phyloP scores from a whole-genome alignment of 1,140 invertebrate species.

The Megalonaias nervosa region DNA sequence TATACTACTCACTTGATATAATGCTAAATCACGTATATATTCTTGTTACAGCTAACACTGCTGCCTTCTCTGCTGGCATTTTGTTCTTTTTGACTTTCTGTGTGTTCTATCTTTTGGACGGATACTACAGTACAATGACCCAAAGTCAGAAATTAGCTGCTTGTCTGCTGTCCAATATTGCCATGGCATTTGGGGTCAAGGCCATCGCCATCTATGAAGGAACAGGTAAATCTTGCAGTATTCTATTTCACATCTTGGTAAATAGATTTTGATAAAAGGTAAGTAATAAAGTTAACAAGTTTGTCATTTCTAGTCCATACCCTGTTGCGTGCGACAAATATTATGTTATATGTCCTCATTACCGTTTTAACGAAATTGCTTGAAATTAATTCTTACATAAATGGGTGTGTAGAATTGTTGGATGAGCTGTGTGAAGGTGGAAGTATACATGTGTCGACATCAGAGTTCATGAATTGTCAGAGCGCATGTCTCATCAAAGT shows the following conservation, averaged over 20 bases:
- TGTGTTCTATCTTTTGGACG: conserved; percentile 74
- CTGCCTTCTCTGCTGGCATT: conserved; percentile 60
- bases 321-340: not conserved
- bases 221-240: conserved; percentile 69
- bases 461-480: not conserved
- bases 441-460: not conserved
- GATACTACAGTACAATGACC: conserved; percentile 70
- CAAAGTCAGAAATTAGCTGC: conserved; percentile 40
- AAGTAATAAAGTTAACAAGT: not conserved
- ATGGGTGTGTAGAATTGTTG: no score
- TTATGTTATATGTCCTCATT: not conserved
- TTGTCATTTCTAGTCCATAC: not conserved
- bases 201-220: conserved; percentile 59
- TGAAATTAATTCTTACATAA: not conserved
- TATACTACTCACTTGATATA: not conserved
- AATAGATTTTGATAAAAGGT: not conserved
- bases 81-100: conserved; percentile 63
- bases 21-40: conserved; percentile 15
- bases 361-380: not conserved
- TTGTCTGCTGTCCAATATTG: conserved; percentile 50
- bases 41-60: conserved; percentile 59
- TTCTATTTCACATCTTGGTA: not conserved
- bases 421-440: not conserved
- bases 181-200: conserved; percentile 51
- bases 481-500: no score